Evolutionary conservation across 2,888 invertebrate species (phyloP).

Genomic region (Clivina fossor): DNA sequence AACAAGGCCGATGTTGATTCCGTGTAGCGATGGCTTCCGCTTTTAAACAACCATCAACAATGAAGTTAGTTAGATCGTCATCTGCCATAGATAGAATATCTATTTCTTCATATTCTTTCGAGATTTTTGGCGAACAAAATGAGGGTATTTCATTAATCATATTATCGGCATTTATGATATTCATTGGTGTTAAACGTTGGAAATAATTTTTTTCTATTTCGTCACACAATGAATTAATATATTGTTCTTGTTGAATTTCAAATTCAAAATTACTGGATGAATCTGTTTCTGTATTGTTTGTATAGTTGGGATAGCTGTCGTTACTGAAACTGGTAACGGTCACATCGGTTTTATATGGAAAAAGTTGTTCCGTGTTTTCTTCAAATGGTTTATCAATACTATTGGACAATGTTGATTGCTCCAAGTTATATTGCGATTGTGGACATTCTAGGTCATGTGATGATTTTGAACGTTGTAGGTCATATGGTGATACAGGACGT

Average conservation of each 20-base stretch:
- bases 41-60: slow-evolving; percentile 67
- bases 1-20: slow-evolving; percentile 71
- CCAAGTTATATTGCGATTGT: slow-evolving; percentile 10
- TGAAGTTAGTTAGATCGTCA: slow-evolving; percentile 60
- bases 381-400: too few species aligned
- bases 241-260: slow-evolving; percentile 22
- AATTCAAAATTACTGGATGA: slow-evolving; percentile 19
- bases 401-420: too few species aligned
- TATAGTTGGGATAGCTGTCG: neutral
- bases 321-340: neutral
- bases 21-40: slow-evolving; percentile 70
- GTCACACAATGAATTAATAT: slow-evolving; percentile 16
- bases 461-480: too few species aligned
- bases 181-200: too few species aligned
- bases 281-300: too few species aligned
- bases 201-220: slow-evolving; percentile 18
- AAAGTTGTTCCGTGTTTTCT: too few species aligned
- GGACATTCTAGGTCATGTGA: slow-evolving; percentile 4
- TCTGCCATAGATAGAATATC: slow-evolving; percentile 18
- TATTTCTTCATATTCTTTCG: neutral
- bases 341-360: neutral
- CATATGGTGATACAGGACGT: slow-evolving; percentile 3
- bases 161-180: too few species aligned
- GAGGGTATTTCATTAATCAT: too few species aligned
- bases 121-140: too few species aligned